Base-by-base conservation (phyloP, 1,140 invertebrate genomes). In the Apis mellifera region DNA sequence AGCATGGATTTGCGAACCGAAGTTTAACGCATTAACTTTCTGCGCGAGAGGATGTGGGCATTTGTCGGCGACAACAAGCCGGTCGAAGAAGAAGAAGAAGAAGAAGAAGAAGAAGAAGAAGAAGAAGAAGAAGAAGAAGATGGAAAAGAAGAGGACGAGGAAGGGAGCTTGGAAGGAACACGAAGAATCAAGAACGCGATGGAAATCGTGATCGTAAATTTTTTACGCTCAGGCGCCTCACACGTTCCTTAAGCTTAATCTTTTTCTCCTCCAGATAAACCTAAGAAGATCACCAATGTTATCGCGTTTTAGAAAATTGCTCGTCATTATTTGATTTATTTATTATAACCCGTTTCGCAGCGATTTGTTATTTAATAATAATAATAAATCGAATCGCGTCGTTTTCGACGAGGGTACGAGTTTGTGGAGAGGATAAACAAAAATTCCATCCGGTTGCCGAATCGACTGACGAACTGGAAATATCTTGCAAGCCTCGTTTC, bases 1-100 rank as follows among this genome's bases (percentile, higher is more conserved):
- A 77, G 86, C 91, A 92, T 91, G 87, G 88, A 92, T 93, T 93
- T 93, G 91, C 92, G 91, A 93, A 92, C 89, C 85, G 84, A 91
- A 90, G 90, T 90, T 92, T 90, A 89, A 92, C 91, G 91, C 90
- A 92, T 92, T 91, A 91, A 92, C 89, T 89, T 90, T 81, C 84
- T 88, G 84, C 88, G 78, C 88, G 74, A 89, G 88, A 92, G 92
- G 91, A 93, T 91, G 91, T 92, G 85, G 89, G 90, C 89, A 89
- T 91, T 92, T 91, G 88, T 89, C 84, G 84, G 78, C 80, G 71
- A 87, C 85, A 88, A 88, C 84, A 87, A 82, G 79, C 66, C 73
- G 54, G 74, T 26, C 52, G 70, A 76, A 70, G 26, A 32, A 32
- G n/a, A n/a, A n/a, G n/a, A n/a, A n/a, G n/a, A n/a, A n/a, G n/a